Base-by-base conservation (phyloP, 2,113 vertebrate genomes). In the Gila orcuttii region DNA sequence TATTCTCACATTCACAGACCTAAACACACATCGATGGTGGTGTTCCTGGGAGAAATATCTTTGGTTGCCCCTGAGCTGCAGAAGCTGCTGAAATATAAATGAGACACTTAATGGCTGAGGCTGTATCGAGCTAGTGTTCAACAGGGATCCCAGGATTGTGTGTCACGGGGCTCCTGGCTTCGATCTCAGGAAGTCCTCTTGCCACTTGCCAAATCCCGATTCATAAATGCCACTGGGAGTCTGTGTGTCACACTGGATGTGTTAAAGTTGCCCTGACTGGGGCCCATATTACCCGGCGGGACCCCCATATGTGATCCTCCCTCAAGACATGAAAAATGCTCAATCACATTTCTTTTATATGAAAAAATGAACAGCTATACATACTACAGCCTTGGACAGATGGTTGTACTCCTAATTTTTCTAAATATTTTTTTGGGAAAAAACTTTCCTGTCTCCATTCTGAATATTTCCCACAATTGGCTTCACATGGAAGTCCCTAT, bases 41-140 rank as follows among this genome's bases (percentile, higher is more conserved):
- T 69, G 52, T 64, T 85, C 62, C 86, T 85, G 86, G 83, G 82
- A 76, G 68, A 75, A 87, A 88, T 79, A 82, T 76, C 75, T 45
- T n/a, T n/a, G 69, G 82, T 84, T 69, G 85, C 89, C 88, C 82
- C 73, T 83, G 74, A 85, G 82, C 86, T 83, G 75, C 85, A 85
- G 79, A 88, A 74, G 79, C 88, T 87, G 75, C 82, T 90, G 83
- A 86, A 90, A 90, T 90, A 89, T 89, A 85, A 89, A 90, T 90
- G 88, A 86, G 82, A 80, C 71, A 68, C 88, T 87, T 85, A 87
- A 85, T 82, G 84, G 80, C 79, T 71, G 73, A 79, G 66, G 64
- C 84, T 89, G 82, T 86, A 87, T 85, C 73, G 89, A 90, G 87
- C 79, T 87, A 81, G 87, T 90, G 85, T 88, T 88, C 87, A 42